phyloP scores from a whole-genome alignment of 2,113 vertebrate genomes.

The Microcebus ravelobensis region DNA sequence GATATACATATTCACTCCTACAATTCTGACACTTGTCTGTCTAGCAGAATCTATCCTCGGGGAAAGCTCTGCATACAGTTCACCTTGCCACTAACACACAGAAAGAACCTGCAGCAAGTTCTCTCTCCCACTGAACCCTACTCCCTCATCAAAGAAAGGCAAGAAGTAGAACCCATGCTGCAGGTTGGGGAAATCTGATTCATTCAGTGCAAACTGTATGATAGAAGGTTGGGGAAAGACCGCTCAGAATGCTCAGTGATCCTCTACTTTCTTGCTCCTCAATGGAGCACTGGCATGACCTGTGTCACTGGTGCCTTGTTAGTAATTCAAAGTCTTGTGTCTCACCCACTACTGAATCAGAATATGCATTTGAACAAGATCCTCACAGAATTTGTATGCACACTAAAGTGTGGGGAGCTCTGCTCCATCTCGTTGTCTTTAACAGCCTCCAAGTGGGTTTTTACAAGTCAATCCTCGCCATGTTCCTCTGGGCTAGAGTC shows the following conservation, averaged over 20 bases:
- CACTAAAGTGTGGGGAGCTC: background rate
- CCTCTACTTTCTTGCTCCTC: background rate
- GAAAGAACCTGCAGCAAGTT: background rate
- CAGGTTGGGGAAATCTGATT: background rate
- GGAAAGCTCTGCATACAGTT: background rate
- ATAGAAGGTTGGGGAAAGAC: background rate
- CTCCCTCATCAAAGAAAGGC: background rate
- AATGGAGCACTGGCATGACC: background rate
- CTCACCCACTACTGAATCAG: background rate
- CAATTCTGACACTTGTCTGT: background rate
- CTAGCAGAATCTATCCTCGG: background rate
- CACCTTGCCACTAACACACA: background rate
- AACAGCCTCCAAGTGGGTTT: background rate
- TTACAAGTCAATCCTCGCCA: background rate
- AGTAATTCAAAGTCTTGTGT: background rate
- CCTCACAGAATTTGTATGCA: background rate
- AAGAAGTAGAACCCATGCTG: background rate
- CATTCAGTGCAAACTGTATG: background rate
- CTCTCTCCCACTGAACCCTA: background rate
- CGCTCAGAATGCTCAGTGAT: background rate
- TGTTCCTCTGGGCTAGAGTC: background rate
- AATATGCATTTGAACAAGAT: slow-evolving; percentile 12
- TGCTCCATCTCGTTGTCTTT: background rate
- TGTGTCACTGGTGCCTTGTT: background rate
- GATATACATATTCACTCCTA: background rate